These are phyloP conservation scores for Drosophila sucinea DNA, from an alignment of 1,140 invertebrate genomes.

Conservation along the genomic window DNA sequence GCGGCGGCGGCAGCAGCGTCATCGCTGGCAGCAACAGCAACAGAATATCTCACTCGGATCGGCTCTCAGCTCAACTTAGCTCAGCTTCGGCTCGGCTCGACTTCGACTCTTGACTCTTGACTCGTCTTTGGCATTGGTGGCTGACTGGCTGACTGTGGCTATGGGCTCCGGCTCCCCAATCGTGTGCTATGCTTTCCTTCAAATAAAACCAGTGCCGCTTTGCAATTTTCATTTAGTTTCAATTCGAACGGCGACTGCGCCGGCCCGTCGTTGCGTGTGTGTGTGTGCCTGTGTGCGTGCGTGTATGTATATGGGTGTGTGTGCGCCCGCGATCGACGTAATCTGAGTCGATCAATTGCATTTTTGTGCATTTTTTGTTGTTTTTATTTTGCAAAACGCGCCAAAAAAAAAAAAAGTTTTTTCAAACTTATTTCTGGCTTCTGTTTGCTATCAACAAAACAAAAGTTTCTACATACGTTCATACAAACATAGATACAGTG, in stretches of 20 bases:
- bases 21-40: conserved; percentile 13
- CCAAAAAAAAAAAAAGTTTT: conserved; percentile 20
- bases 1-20: conserved; percentile 12
- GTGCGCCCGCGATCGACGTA: conserved; percentile 24
- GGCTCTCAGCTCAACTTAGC: neutral
- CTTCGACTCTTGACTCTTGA: conserved; percentile 9
- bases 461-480: too few relatives aligned
- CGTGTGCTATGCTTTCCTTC: conserved; percentile 49
- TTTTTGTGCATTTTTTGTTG: conserved; percentile 12
- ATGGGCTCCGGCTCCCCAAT: conserved; percentile 43
- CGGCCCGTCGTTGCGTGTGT: conserved; percentile 23
- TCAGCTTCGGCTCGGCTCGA: neutral
- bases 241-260: conserved; percentile 62
- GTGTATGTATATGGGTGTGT: conserved; percentile 31
- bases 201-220: conserved; percentile 60
- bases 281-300: conserved; percentile 33
- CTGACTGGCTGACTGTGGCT: neutral
- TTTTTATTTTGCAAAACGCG: conserved; percentile 32
- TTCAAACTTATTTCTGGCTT: too few relatives aligned
- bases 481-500: neutral
- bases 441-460: too few relatives aligned
- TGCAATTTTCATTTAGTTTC: conserved; percentile 70
- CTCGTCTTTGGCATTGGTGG: neutral
- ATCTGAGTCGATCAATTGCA: conserved; percentile 11
- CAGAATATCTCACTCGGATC: conserved; percentile 30